These are phyloP conservation scores for Speoplatyrhinus poulsoni DNA, from an alignment of 2,113 vertebrate genomes.

Conservation along the genomic window DNA sequence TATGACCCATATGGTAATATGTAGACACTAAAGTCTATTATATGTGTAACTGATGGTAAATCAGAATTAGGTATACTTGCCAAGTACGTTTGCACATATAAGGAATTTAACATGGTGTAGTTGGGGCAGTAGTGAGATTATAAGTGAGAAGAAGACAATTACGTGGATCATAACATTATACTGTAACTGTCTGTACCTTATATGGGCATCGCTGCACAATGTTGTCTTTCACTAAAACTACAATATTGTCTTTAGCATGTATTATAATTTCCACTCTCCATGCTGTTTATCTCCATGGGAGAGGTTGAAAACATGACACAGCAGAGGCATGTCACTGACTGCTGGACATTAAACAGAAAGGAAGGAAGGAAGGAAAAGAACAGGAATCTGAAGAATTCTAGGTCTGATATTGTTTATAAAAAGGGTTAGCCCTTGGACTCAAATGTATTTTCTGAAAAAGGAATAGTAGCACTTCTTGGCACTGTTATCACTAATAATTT, in stretches of 20 bases:
- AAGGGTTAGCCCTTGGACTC: constrained; percentile 63
- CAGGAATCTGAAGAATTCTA: constrained; percentile 71
- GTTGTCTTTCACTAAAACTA: no score
- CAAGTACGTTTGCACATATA: no score
- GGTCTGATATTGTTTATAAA: constrained; percentile 73
- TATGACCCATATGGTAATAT: constrained; percentile 4
- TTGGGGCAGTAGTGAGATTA: no score
- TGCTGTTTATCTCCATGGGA: constrained; percentile 4
- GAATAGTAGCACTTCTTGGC: constrained; percentile 52
- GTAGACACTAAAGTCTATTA: not conserved
- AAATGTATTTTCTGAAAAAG: constrained; percentile 66
- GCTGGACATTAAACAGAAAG: constrained; percentile 61
- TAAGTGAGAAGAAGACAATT: no score
- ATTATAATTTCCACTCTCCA: not conserved
- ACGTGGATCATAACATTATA: no score
- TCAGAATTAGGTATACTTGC: no score
- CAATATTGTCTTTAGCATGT: not conserved
- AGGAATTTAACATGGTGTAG: no score
- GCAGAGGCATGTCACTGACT: constrained; percentile 33
- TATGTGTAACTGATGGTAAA: no score
- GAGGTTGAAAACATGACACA: constrained; percentile 43
- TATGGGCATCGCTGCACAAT: no score
- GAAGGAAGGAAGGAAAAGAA: constrained; percentile 74
- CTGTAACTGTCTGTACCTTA: not conserved
- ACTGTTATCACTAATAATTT: constrained; percentile 40